Conservation (phyloP, 2,888 invertebrate genomes). For the Limnephilus auricula region DNA sequence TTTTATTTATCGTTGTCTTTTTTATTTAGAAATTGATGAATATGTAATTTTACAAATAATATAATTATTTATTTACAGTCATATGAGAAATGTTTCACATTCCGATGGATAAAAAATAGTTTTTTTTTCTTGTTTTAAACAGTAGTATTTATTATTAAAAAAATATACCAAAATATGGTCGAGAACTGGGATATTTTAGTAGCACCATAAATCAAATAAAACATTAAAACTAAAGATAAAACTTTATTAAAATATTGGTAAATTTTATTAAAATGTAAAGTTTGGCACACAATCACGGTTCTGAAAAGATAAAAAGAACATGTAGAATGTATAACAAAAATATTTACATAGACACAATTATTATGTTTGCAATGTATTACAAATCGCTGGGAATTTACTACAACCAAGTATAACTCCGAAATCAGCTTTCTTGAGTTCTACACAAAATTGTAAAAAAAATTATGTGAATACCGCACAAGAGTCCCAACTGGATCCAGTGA, state of each 20-base stretch:
- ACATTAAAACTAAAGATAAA: background rate
- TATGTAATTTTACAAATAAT: background rate
- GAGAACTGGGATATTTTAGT: background rate
- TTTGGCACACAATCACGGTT: slow-evolving; percentile 35
- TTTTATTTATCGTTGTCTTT: background rate
- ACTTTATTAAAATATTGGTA: slow-evolving; percentile 19
- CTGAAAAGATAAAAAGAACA: background rate
- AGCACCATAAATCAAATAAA: background rate
- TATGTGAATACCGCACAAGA: too few relatives aligned
- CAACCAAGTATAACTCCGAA: too few relatives aligned
- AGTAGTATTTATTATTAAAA: background rate
- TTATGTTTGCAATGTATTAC: background rate
- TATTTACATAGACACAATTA: background rate
- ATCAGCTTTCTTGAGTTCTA: too few relatives aligned
- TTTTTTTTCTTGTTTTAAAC: background rate
- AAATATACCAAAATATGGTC: background rate
- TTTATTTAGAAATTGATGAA: background rate
- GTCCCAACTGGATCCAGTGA: too few relatives aligned
- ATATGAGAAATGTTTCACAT: background rate
- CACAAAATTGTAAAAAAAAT: too few relatives aligned
- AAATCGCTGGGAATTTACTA: background rate
- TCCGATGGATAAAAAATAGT: background rate
- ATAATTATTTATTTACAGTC: background rate
- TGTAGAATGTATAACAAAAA: background rate
- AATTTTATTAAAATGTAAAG: slow-evolving; percentile 19